phyloP scores from a whole-genome alignment of 2,888 invertebrate genomes.

The Drosophila percnosoma region DNA sequence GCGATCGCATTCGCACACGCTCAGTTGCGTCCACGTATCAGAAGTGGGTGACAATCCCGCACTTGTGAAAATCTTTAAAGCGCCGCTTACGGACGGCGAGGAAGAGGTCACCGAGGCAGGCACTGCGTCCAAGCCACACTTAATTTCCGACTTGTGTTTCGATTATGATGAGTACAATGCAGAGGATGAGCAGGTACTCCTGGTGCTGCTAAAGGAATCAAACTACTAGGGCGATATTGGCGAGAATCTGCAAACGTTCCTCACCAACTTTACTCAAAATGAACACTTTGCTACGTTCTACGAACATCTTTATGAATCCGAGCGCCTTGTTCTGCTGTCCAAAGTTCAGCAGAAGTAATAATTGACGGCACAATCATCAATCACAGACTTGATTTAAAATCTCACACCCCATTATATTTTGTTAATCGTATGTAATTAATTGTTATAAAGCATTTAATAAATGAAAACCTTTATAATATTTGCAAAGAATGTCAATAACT shows the following conservation, averaged over 20 bases:
- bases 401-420: constrained; percentile 48
- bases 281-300: constrained; percentile 87
- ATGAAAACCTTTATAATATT: constrained; percentile 46
- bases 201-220: constrained; percentile 88
- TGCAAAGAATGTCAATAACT: constrained; percentile 15
- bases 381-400: constrained; percentile 6
- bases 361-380: neutral
- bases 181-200: constrained; percentile 86
- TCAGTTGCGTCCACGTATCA: constrained; percentile 84
- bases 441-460: constrained; percentile 53
- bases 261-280: constrained; percentile 87
- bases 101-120: constrained; percentile 61
- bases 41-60: constrained; percentile 88
- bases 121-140: constrained; percentile 74
- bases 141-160: constrained; percentile 81
- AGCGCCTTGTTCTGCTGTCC: constrained; percentile 79
- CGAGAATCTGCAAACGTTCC: constrained; percentile 88
- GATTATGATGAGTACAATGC: constrained; percentile 83
- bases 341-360: constrained; percentile 71
- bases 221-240: constrained; percentile 86
- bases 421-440: constrained; percentile 61
- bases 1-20: constrained; percentile 85
- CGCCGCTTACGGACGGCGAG: constrained; percentile 73
- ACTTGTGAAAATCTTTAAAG: constrained; percentile 90
- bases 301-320: constrained; percentile 87